A percentile compares a stretch with the other conserved stretches of the same genome.
Evolutionary conservation across 2,113 vertebrate genomes (phyloP).

Genomic region (Trematomus loennbergii): DNA sequence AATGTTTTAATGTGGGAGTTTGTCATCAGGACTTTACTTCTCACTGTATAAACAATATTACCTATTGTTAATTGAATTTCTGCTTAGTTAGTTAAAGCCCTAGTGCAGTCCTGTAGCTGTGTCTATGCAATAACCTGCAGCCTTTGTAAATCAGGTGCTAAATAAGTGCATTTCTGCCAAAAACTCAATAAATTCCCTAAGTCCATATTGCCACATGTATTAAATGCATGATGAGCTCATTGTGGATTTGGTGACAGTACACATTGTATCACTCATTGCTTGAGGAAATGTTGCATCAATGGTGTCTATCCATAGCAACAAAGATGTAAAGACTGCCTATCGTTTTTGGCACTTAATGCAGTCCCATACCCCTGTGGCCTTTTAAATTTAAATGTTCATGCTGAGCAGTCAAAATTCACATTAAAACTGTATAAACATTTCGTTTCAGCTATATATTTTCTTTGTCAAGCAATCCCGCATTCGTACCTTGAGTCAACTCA

Average conservation of each 20-base stretch:
- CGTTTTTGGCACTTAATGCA: conserved; percentile 8
- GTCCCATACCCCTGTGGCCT: conserved; percentile 2
- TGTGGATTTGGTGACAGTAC: conserved; percentile 21
- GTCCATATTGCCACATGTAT: background rate
- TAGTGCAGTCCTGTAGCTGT: background rate
- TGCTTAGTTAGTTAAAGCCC: background rate
- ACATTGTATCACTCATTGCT: conserved; percentile 10
- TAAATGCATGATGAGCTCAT: conserved; percentile 21
- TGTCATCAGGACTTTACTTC: background rate
- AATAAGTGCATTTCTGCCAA: background rate
- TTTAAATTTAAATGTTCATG: conserved; percentile 21
- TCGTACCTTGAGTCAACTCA: background rate
- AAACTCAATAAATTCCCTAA: background rate
- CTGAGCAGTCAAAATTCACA: background rate
- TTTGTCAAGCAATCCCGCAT: background rate
- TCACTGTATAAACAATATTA: background rate
- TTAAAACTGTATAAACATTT: conserved; percentile 37
- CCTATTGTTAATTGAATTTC: background rate
- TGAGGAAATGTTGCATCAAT: conserved; percentile 12
- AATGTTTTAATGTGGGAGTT: background rate
- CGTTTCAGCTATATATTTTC: background rate
- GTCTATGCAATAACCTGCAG: background rate
- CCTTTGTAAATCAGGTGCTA: background rate
- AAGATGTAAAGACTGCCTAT: conserved; percentile 14
- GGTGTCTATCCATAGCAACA: conserved; percentile 44